phyloP scores from a whole-genome alignment of 2,888 invertebrate species.

The Cataglyphis cursor region DNA sequence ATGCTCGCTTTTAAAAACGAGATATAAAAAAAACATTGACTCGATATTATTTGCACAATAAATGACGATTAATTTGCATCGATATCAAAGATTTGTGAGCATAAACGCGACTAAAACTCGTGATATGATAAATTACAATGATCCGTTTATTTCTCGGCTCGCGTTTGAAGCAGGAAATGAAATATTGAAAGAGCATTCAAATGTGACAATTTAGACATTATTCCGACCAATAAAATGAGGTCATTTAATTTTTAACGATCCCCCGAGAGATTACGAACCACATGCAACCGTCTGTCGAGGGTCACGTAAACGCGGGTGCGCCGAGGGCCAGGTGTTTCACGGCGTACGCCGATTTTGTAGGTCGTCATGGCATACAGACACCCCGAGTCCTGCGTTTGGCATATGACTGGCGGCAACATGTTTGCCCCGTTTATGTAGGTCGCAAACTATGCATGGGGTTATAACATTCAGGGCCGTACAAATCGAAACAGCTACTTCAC shows the following conservation, averaged over 20 bases:
- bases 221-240: constrained; percentile 14
- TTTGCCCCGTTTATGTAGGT: constrained; percentile 70
- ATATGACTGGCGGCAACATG: constrained; percentile 68
- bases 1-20: background rate
- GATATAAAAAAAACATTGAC: background rate
- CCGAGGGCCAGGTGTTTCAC: constrained; percentile 78
- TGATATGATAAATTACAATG: background rate
- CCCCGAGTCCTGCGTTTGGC: constrained; percentile 74
- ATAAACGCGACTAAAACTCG: background rate
- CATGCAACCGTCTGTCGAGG: constrained; percentile 61
- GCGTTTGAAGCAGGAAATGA: background rate
- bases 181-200: background rate
- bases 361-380: constrained; percentile 80
- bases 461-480: constrained; percentile 54
- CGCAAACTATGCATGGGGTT: constrained; percentile 67
- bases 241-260: constrained; percentile 35
- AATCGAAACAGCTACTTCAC: constrained; percentile 44
- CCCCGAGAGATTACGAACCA: background rate
- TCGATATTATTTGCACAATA: background rate
- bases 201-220: constrained; percentile 13
- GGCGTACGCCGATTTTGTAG: constrained; percentile 75
- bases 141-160: background rate
- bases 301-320: constrained; percentile 63
- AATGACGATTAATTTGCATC: constrained; percentile 5
- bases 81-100: background rate